Evolutionary conservation across 2,888 invertebrate genomes (phyloP).

Genomic region (Mesochorus sp.): DNA sequence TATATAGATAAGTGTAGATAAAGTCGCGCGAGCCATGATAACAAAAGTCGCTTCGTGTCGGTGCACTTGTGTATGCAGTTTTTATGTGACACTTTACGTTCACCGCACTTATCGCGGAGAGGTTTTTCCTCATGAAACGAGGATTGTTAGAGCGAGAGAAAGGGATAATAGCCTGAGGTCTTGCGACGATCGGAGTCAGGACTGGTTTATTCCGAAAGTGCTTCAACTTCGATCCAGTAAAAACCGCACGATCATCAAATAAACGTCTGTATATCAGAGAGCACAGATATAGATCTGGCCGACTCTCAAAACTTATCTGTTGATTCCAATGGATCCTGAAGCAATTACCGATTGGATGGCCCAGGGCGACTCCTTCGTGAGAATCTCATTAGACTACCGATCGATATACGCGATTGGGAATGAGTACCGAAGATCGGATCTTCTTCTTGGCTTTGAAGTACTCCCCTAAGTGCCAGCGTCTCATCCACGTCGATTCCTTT

Average conservation of each 20-base stretch:
- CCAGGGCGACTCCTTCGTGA: conserved; percentile 47
- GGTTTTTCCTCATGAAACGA: conserved; percentile 2
- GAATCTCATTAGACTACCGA: conserved; percentile 69
- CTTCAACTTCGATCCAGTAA: conserved; percentile 16
- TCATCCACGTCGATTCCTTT: background rate
- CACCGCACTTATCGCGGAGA: background rate
- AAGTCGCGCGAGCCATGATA: conserved; percentile 34
- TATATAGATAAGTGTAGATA: conserved; percentile 7
- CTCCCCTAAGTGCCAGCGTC: conserved; percentile 35
- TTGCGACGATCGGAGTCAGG: conserved; percentile 7
- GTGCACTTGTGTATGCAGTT: background rate
- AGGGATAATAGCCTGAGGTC: conserved; percentile 7
- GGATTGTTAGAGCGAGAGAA: background rate
- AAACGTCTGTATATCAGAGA: background rate
- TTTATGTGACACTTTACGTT: background rate
- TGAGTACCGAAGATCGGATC: conserved; percentile 52
- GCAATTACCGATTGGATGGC: conserved; percentile 64
- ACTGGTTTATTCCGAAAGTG: conserved; percentile 39
- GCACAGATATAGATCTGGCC: conserved; percentile 17
- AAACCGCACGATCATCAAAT: background rate
- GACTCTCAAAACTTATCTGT: conserved; percentile 57
- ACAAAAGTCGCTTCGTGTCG: background rate
- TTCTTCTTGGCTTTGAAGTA: conserved; percentile 42
- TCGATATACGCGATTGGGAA: conserved; percentile 59
- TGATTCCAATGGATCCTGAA: conserved; percentile 65